Evolutionary conservation across 2,797 vertebrate genomes (phyloP).

Genomic region (Phataginus tricuspis): DNA sequence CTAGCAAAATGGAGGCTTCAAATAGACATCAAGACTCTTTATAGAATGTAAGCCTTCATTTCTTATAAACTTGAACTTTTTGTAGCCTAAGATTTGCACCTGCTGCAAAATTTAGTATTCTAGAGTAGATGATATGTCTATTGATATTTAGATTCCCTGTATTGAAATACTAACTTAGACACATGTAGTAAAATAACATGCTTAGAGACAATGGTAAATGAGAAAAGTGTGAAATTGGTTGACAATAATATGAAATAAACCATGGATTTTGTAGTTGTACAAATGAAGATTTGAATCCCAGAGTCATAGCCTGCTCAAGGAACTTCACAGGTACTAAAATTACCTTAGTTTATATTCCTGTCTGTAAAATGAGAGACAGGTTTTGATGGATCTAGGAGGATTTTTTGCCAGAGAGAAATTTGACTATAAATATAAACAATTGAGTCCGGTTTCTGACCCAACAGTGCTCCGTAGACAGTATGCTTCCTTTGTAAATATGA

Average conservation of each 20-base stretch:
- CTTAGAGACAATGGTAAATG: background rate
- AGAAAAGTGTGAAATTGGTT: background rate
- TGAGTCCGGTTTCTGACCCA: background rate
- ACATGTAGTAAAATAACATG: background rate
- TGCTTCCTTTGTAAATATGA: background rate
- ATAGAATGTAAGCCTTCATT: background rate
- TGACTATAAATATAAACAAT: background rate
- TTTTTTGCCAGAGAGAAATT: conserved; percentile 1
- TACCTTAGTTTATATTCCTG: background rate
- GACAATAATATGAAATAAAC: background rate
- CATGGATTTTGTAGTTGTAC: background rate
- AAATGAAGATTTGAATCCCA: background rate
- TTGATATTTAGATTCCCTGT: background rate
- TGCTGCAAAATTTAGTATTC: background rate
- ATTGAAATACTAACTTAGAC: background rate
- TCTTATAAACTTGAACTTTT: background rate
- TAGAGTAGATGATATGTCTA: background rate
- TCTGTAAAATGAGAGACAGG: background rate
- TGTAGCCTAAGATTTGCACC: background rate
- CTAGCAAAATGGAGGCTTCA: background rate
- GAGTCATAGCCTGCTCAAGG: background rate
- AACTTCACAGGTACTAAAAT: background rate
- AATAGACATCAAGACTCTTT: background rate
- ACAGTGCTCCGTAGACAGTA: background rate
- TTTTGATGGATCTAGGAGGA: background rate